These are phyloP conservation scores for Calliphora vomitoria DNA, from an alignment of 2,888 invertebrate genomes.

Conservation along the genomic window DNA sequence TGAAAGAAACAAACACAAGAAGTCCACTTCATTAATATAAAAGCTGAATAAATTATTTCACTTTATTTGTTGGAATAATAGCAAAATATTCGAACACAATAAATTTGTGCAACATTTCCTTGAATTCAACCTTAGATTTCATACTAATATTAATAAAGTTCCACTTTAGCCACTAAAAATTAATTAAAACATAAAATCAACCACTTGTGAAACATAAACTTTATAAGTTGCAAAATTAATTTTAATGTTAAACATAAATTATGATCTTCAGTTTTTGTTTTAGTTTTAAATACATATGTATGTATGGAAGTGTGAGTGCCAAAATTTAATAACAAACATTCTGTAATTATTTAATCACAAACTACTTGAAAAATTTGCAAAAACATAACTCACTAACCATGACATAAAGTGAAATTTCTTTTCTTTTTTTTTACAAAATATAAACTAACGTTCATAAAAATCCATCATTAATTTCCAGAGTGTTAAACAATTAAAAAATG, in stretches of 20 bases:
- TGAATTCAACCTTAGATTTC: not conserved
- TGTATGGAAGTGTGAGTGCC: no score
- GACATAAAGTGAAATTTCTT: constrained; percentile 47
- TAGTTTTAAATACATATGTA: not conserved
- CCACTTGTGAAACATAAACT: not conserved
- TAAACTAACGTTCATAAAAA: constrained; percentile 1
- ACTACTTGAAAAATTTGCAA: not conserved
- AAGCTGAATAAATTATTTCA: no score
- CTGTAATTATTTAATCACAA: not conserved
- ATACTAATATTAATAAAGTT: not conserved
- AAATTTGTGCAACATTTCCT: not conserved
- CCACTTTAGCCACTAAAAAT: not conserved
- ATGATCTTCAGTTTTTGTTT: not conserved
- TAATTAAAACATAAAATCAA: not conserved
- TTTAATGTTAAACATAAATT: not conserved
- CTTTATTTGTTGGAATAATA: no score
- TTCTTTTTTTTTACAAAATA: not conserved
- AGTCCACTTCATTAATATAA: no score
- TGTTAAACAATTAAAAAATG: constrained; percentile 41
- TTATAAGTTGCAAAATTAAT: not conserved
- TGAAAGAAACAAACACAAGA: no score
- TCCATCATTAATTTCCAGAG: constrained; percentile 7
- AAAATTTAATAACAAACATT: not conserved
- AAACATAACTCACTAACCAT: constrained; percentile 20
- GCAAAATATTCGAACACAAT: no score